Evolutionary conservation across 2,113 vertebrate species (phyloP).

Genomic region (Aix galericulata): DNA sequence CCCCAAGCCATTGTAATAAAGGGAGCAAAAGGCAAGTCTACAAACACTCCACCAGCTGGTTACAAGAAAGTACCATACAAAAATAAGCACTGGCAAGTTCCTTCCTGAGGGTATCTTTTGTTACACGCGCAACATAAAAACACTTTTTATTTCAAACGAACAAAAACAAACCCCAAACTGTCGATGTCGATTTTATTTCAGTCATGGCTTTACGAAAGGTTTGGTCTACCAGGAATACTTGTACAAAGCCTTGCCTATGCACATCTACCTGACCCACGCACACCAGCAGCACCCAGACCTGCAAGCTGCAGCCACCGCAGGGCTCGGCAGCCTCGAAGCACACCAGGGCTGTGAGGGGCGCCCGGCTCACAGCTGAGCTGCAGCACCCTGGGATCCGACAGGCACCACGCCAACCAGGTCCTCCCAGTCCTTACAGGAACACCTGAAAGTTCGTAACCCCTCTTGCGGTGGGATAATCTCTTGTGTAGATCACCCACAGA

Average conservation of each 20-base stretch:
- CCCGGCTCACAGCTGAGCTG: not conserved
- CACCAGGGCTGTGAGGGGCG: not conserved
- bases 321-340: not conserved
- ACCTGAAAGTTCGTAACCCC: not conserved
- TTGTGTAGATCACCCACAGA: not conserved
- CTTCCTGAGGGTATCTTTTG: slow-evolving; percentile 61
- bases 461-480: not conserved
- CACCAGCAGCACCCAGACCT: not conserved
- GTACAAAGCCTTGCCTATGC: slow-evolving; percentile 12
- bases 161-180: slow-evolving; percentile 22
- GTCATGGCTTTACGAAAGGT: slow-evolving; percentile 37
- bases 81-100: slow-evolving; percentile 60
- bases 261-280: not conserved
- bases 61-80: slow-evolving; percentile 68
- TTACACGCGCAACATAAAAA: slow-evolving; percentile 39
- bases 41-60: slow-evolving; percentile 50
- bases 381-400: not conserved
- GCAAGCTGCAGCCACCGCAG: not conserved
- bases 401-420: not conserved
- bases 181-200: slow-evolving; percentile 23
- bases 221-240: slow-evolving; percentile 31
- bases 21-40: slow-evolving; percentile 47
- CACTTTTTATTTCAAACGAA: slow-evolving; percentile 48
- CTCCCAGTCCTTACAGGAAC: not conserved
- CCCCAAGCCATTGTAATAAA: slow-evolving; percentile 41